Base-by-base conservation (phyloP, 2,888 invertebrate species). In the Rhimphoctona megacephalus region DNA sequence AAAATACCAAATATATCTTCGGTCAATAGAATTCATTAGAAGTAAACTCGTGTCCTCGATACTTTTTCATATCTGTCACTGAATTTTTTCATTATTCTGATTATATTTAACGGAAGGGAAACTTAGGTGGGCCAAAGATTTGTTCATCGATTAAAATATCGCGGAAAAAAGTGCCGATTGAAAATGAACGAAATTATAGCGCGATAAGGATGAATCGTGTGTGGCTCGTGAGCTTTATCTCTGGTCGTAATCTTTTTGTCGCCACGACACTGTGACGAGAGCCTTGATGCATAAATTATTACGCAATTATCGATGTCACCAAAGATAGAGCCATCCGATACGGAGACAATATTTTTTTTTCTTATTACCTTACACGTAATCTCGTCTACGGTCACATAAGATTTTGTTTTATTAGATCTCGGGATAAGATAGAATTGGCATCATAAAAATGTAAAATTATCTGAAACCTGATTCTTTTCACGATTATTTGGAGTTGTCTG, bases 271-370 rank as follows among this genome's bases (percentile, higher is more conserved):
- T 57, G 25, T 57, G 22, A 30, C 57, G 25, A 22, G 25, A 57
- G 25, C 57, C 14, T 57, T 14, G 57, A 57, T 57, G 57, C 57
- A 57, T 57, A 14, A 30, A 57, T 57, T 57, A 57, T 61, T 61
- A 61, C 61, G 30, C 14, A 61, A 61, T 61, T 30, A 17, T 61
- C 30, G 30, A 30, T 5, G 14, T 14, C 57, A 3, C 14, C 57
- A 30, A 61, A 30, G 2, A 61, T 61, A 17, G 54, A 61, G 49
- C 2, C 49, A n/a, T 49, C 19, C 6, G 49, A 49, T 19, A n/a
- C 17, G 49, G 49, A n/a, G 49, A 49, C 49, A 49, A 49, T 49
- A 5, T 14, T 5, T 57, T 57, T 57, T 57, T 57, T 57, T 25
- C 25, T 7, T 49, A 7, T n/a, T 5, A n/a, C 19, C n/a, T 5